Evolutionary conservation across 2,888 invertebrate species (phyloP), one percentile per base, ranked within the genome.

Genomic region (Luperina testacea): DNA sequence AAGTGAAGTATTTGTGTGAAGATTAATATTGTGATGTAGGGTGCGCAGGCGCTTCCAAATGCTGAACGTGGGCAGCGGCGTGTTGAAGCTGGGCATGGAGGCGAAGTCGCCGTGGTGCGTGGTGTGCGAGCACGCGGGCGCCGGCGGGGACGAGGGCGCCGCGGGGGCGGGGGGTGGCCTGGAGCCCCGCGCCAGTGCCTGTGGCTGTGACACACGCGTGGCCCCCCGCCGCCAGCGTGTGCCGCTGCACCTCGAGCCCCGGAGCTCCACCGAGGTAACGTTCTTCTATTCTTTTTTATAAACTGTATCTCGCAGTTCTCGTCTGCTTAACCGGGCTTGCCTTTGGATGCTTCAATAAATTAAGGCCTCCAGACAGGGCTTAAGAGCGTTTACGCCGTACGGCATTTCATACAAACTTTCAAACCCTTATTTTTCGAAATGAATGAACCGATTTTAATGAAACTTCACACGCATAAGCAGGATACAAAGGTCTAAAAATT

Each of bases 31-130:
- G 15, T 45, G 53, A 0, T n/a, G n/a, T 77, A 95, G 95, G 87
- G 89, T 95, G 4, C 94, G 95, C 67, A 95, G 94, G 80, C 91
- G 88, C 1, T 90, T 95, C 77, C 88, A 79, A 17, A 78, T 93
- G 1, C 86, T 87, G 75, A 95, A 96, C 90, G 87, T 91, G 3
- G 94, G 95, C 45, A 89, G 86, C 59, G 94, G 94, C 0, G 86
- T 83, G 0, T 77, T 94, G 67, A 75, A 82, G 9, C 72, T 92
- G 17, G 57, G 51, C 6, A 90, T 90, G 20, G 70, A 78, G 11
- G 90, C 93, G 3, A 53, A 38, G 15, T 68, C 75, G 15, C 94
- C 94, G 1, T 95, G 95, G 95, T 76, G 86, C 57, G 70, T 95
- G 59, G 79, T 92, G 53, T 53, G 48, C 38, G 73, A 53, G 38